These are phyloP conservation scores for Spheniscus mendiculus DNA, from an alignment of 2,113 vertebrate species.

Conservation along the genomic window DNA sequence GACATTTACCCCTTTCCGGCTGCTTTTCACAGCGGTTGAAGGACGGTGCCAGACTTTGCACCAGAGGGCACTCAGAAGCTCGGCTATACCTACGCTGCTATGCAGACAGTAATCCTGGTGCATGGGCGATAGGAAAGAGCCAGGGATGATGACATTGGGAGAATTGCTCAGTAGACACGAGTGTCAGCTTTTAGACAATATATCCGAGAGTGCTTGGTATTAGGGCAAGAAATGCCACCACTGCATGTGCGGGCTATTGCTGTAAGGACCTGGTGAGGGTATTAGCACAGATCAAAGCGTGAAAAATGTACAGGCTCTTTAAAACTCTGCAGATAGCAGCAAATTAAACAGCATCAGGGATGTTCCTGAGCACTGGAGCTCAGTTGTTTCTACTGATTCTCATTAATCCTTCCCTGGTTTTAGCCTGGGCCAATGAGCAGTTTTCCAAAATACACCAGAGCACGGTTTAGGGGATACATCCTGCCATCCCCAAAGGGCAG, in stretches of 20 bases:
- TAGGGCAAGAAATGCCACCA: background rate
- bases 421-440: background rate
- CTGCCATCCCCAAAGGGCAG: background rate
- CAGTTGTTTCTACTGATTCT: background rate
- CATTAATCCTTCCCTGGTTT: background rate
- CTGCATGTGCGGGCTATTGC: background rate
- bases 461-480: background rate
- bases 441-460: background rate
- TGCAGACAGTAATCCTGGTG: background rate
- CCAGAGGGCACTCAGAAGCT: background rate
- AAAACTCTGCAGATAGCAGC: rapidly evolving
- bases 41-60: background rate
- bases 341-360: background rate
- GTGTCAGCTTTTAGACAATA: background rate
- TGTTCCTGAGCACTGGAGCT: background rate
- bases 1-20: background rate
- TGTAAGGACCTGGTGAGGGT: background rate
- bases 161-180: background rate
- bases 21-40: background rate
- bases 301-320: background rate
- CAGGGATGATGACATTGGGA: background rate
- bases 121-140: rapidly evolving
- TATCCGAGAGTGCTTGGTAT: rapidly evolving
- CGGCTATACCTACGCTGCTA: rapidly evolving
- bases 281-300: background rate